Percentiles rank a stretch among this genome's conserved stretches.
These are phyloP conservation scores for Exephanes ischioxanthus DNA, from an alignment of 2,888 invertebrate species.

Conservation along the genomic window DNA sequence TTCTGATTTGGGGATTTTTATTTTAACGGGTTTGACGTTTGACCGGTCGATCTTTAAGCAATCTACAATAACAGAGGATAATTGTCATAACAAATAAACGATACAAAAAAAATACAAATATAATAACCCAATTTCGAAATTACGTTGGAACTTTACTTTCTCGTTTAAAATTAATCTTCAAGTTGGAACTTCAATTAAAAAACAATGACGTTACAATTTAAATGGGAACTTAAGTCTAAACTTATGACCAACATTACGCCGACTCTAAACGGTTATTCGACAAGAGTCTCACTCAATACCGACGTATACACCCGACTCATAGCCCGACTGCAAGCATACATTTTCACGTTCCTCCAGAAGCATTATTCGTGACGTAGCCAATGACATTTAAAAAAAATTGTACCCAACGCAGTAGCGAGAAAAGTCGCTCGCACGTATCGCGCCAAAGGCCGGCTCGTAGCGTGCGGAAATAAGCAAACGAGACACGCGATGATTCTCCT, in stretches of 20 bases:
- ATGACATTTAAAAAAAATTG: neutral
- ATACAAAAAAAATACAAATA: too few species aligned
- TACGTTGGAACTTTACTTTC: too few species aligned
- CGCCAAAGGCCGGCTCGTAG: neutral
- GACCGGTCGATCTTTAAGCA: neutral
- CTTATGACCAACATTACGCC: neutral
- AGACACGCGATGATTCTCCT: constrained; percentile 6
- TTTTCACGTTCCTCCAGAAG: constrained; percentile 3
- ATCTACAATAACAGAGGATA: neutral
- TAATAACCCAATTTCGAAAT: too few species aligned
- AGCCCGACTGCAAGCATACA: constrained; percentile 7
- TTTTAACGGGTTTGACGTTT: too few species aligned
- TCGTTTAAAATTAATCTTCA: neutral
- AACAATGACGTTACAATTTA: neutral
- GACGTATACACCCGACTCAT: constrained; percentile 9
- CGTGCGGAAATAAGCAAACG: neutral
- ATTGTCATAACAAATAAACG: too few species aligned
- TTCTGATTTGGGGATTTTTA: too few species aligned
- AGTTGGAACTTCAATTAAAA: neutral
- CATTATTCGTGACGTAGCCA: neutral
- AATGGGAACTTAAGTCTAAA: neutral
- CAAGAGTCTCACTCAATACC: neutral
- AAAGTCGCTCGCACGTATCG: neutral
- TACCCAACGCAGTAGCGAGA: neutral
- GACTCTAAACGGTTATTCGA: neutral